Evolutionary conservation across 2,797 vertebrate genomes (phyloP).

Genomic region (Sebastes steindachneri): DNA sequence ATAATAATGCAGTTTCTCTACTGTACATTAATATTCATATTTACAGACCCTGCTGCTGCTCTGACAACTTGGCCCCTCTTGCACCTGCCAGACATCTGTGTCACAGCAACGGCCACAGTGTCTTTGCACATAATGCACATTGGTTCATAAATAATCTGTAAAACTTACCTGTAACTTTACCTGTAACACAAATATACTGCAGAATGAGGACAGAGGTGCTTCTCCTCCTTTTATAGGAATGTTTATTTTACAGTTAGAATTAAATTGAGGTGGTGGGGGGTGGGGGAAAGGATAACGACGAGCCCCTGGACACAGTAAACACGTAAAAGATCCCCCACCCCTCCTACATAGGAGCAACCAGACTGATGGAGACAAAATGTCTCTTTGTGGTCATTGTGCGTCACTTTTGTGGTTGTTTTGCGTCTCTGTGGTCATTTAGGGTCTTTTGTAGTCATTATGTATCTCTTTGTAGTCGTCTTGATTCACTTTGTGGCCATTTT

Average conservation of each 20-base stretch:
- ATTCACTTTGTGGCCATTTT: neutral
- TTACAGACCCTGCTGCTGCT: constrained; percentile 37
- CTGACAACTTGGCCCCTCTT: constrained; percentile 52
- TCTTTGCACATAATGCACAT: constrained; percentile 13
- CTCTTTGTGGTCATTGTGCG: neutral
- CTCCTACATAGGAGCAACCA: neutral
- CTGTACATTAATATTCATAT: constrained; percentile 76
- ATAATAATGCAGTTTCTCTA: constrained; percentile 61
- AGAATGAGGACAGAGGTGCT: neutral
- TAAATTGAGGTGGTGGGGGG: neutral
- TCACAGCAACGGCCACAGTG: constrained; percentile 21
- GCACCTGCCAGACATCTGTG: constrained; percentile 70
- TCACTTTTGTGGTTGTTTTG: too few relatives aligned
- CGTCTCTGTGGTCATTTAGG: too few relatives aligned
- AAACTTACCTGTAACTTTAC: neutral
- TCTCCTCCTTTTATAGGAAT: neutral
- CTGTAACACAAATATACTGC: neutral
- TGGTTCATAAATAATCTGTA: neutral
- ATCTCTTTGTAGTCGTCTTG: too few relatives aligned
- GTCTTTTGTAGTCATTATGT: too few relatives aligned
- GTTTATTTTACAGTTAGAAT: neutral
- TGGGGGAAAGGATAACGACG: neutral
- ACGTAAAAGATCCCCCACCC: neutral
- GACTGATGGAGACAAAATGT: neutral
- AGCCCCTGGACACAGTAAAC: neutral